Evolutionary conservation across 2,888 invertebrate genomes (phyloP).

Genomic region (Spodoptera littoralis): DNA sequence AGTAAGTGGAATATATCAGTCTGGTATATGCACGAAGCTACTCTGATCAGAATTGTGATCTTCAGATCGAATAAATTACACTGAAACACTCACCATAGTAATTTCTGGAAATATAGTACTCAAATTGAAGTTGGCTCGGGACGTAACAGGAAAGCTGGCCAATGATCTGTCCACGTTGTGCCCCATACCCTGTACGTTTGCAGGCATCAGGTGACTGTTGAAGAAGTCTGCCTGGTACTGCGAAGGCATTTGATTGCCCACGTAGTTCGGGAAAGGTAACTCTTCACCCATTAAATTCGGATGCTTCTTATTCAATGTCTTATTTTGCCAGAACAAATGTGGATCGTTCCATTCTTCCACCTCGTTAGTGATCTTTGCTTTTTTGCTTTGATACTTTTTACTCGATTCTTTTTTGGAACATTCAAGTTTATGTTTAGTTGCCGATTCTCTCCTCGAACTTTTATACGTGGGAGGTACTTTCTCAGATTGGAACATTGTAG

Average conservation of each 20-base stretch:
- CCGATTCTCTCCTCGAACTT: constrained; percentile 77
- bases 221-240: constrained; percentile 84
- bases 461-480: constrained; percentile 76
- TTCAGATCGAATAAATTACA: too few species aligned
- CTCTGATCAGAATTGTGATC: background rate
- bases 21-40: too few species aligned
- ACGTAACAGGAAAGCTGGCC: constrained; percentile 78
- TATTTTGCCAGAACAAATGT: constrained; percentile 82
- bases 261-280: constrained; percentile 80
- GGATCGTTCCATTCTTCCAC: constrained; percentile 82
- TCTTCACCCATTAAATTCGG: constrained; percentile 79
- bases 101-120: constrained; percentile 96
- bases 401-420: constrained; percentile 84
- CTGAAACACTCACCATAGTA: constrained; percentile 86
- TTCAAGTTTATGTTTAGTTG: constrained; percentile 84
- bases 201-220: constrained; percentile 81
- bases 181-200: constrained; percentile 78
- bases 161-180: constrained; percentile 77
- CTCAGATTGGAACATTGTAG: constrained; percentile 74
- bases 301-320: constrained; percentile 74
- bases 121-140: constrained; percentile 93
- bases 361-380: constrained; percentile 76
- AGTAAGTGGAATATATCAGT: too few species aligned
- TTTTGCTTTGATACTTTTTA: constrained; percentile 84
- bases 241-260: constrained; percentile 79